Conservation (phyloP, 2,797 vertebrate species). For the Peromyscus eremicus region DNA sequence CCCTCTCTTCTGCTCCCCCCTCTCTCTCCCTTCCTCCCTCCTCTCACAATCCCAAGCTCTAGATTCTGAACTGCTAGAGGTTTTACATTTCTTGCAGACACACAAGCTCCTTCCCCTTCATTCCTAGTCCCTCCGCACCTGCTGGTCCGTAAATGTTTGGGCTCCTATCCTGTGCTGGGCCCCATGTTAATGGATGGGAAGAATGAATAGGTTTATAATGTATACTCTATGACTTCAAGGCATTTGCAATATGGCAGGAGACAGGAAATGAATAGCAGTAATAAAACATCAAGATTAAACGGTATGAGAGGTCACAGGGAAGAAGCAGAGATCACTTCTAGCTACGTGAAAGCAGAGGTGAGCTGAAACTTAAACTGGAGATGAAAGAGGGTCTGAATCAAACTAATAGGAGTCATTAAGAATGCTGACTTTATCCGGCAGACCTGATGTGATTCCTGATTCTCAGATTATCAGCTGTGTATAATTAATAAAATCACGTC, state of each 20-base stretch:
- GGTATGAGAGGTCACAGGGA: neutral
- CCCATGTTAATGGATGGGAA: neutral
- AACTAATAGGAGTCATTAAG: neutral
- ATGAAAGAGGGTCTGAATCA: neutral
- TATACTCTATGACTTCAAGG: slow-evolving; percentile 15
- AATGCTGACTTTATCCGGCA: neutral
- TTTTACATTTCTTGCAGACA: neutral
- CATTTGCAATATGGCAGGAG: slow-evolving; percentile 24
- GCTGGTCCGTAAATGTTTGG: neutral
- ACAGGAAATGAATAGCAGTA: slow-evolving; percentile 37
- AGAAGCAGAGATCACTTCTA: neutral
- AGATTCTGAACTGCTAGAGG: neutral
- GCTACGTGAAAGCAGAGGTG: neutral
- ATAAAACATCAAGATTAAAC: slow-evolving; percentile 59
- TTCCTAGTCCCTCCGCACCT: neutral
- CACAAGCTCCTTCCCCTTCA: fast-evolving
- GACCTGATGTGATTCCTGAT: neutral
- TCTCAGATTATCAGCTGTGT: neutral
- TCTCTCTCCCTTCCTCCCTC: neutral
- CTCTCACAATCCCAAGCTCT: neutral
- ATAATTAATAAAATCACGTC: neutral
- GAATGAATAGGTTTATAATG: slow-evolving; percentile 2
- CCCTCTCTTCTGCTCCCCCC: neutral
- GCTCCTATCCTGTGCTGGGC: neutral
- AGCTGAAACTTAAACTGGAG: slow-evolving; percentile 43